Conservation (phyloP, 2,113 vertebrate species). For the Aramus guarauna region DNA sequence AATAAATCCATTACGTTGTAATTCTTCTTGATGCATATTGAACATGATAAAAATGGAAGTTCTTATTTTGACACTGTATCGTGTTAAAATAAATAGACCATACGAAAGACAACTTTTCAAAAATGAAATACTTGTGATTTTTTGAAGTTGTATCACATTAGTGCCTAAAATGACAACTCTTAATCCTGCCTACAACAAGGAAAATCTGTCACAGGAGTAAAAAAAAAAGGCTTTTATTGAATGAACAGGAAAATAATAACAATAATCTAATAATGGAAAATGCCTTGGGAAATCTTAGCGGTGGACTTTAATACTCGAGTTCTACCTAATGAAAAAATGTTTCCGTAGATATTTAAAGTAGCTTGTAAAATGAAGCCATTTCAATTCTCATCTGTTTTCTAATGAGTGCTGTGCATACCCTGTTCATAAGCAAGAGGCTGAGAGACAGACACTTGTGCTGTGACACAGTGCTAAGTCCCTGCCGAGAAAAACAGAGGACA, state of each 20-base stretch:
- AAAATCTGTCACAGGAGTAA: neutral
- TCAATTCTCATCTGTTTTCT: neutral
- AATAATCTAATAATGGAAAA: neutral
- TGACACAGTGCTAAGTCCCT: neutral
- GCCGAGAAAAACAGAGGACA: neutral
- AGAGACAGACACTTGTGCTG: neutral
- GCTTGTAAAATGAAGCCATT: neutral
- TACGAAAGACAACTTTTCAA: neutral
- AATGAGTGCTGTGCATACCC: neutral
- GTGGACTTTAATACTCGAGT: neutral
- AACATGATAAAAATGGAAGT: neutral
- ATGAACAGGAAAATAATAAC: neutral
- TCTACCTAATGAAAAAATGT: neutral
- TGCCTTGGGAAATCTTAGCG: neutral
- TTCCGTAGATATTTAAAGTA: neutral
- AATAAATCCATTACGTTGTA: neutral
- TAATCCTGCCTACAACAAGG: neutral
- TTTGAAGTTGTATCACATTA: neutral
- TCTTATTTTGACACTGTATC: neutral
- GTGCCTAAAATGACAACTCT: neutral
- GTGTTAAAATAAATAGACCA: neutral
- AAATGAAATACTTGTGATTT: neutral
- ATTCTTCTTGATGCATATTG: neutral
- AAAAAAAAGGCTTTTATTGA: neutral
- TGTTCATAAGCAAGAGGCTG: neutral